Evolutionary conservation across 2,113 vertebrate species (phyloP).

Genomic region (Bothrops jararaca): DNA sequence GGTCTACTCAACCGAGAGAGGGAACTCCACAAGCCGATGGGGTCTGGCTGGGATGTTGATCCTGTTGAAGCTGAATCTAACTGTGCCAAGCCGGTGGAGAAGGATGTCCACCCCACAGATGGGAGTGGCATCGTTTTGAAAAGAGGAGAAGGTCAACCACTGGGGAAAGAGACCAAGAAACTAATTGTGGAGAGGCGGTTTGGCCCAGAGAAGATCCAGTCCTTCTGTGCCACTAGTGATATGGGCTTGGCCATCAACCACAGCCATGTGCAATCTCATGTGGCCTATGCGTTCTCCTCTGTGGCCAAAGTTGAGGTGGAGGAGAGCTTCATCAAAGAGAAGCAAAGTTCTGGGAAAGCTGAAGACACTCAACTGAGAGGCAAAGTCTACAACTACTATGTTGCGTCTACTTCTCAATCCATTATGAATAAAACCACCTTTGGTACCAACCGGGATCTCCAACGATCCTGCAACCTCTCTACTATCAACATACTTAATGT

Average conservation of each 20-base stretch:
- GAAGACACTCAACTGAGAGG: conserved; percentile 56
- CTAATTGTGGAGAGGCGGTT: conserved; percentile 24
- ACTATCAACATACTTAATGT: rapidly evolving
- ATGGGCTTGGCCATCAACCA: conserved; percentile 72
- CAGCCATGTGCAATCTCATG: conserved; percentile 45
- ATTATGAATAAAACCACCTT: conserved; percentile 42
- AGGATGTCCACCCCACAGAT: rapidly evolving
- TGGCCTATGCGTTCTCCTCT: conserved; percentile 80
- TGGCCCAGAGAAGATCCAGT: conserved; percentile 38
- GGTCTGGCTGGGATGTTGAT: neutral
- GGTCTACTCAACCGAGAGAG: neutral
- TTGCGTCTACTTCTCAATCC: conserved; percentile 76
- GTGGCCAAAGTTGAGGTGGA: conserved; percentile 78
- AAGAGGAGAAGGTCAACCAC: rapidly evolving
- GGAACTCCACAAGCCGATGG: rapidly evolving
- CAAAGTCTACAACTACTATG: conserved; percentile 85
- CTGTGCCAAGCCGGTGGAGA: rapidly evolving
- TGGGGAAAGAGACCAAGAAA: rapidly evolving
- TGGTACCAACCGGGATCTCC: neutral
- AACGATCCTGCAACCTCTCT: rapidly evolving
- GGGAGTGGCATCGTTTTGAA: rapidly evolving
- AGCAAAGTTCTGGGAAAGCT: neutral
- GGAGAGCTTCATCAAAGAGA: conserved; percentile 71
- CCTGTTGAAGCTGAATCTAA: rapidly evolving
- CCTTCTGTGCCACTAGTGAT: conserved; percentile 66